A percentile compares a stretch with the other conserved stretches of the same genome.
Evolutionary conservation across 1,140 invertebrate genomes (phyloP).

Genomic region (Thrips palmi): DNA sequence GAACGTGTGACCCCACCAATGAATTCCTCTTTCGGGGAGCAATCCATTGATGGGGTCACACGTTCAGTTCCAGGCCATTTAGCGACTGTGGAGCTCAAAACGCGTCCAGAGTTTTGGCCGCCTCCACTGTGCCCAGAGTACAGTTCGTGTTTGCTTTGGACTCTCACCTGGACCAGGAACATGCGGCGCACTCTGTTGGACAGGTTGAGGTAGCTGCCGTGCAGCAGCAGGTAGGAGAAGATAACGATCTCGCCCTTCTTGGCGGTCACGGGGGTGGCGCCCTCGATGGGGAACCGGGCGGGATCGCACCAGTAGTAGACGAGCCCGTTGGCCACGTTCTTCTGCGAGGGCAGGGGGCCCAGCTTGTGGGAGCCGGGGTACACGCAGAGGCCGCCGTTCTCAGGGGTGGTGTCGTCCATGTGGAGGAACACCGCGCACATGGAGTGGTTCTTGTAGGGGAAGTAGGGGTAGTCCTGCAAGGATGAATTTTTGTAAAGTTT

Average conservation of each 20-base stretch:
- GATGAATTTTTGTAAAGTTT: too few species aligned
- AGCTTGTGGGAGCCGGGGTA: conserved; percentile 42
- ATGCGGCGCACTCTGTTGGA: conserved; percentile 25
- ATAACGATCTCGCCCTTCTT: conserved; percentile 34
- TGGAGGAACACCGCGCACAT: too few species aligned
- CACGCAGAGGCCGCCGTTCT: too few species aligned
- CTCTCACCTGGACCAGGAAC: conserved; percentile 5
- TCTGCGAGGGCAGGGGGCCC: conserved; percentile 33
- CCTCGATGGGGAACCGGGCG: conserved; percentile 31
- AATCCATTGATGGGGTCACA: too few species aligned
- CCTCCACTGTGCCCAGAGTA: not conserved
- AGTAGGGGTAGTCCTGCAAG: too few species aligned
- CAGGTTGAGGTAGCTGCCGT: conserved; percentile 36
- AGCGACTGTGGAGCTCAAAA: too few species aligned
- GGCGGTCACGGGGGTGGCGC: conserved; percentile 30
- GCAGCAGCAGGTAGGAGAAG: conserved; percentile 38
- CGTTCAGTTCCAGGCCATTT: too few species aligned
- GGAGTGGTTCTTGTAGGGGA: too few species aligned
- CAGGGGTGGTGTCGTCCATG: too few species aligned
- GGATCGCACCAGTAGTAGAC: conserved; percentile 34
- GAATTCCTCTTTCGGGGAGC: too few species aligned
- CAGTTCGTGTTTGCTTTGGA: conserved; percentile 1
- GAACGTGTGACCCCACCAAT: too few species aligned
- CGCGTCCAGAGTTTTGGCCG: too few species aligned
- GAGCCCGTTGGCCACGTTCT: conserved; percentile 23